phyloP scores from a whole-genome alignment of 2,113 vertebrate species.

The Girardinichthys multiradiatus region DNA sequence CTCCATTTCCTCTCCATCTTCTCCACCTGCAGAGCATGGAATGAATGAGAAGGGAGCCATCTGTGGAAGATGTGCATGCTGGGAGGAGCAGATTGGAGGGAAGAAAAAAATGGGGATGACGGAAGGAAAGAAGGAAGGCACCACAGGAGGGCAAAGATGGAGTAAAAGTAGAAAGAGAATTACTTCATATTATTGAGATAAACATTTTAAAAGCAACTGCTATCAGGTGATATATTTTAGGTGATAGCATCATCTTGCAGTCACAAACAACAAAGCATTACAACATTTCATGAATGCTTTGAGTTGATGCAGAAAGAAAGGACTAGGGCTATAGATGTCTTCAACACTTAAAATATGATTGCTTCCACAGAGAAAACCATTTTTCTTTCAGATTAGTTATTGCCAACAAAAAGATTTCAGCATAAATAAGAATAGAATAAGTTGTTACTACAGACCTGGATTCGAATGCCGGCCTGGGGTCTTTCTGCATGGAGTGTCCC shows the following conservation, averaged over 20 bases:
- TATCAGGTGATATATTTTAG: no score
- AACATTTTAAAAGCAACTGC: no score
- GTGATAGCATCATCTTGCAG: no score
- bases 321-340: no score
- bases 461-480: no score
- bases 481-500: no score
- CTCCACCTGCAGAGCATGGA: slow-evolving; percentile 36
- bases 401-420: no score
- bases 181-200: not conserved
- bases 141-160: not conserved
- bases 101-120: not conserved
- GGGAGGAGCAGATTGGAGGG: slow-evolving; percentile 44
- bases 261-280: no score
- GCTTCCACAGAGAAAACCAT: not conserved
- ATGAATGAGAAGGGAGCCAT: slow-evolving; percentile 34
- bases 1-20: slow-evolving; percentile 53
- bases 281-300: no score
- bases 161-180: not conserved
- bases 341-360: not conserved
- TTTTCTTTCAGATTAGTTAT: not conserved
- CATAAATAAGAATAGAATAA: not conserved
- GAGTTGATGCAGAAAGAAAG: no score
- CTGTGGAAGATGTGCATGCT: slow-evolving; percentile 59
- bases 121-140: not conserved
- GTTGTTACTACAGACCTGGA: no score